phyloP scores from a whole-genome alignment of 2,888 invertebrate genomes.

The Hyposoter didymator region DNA sequence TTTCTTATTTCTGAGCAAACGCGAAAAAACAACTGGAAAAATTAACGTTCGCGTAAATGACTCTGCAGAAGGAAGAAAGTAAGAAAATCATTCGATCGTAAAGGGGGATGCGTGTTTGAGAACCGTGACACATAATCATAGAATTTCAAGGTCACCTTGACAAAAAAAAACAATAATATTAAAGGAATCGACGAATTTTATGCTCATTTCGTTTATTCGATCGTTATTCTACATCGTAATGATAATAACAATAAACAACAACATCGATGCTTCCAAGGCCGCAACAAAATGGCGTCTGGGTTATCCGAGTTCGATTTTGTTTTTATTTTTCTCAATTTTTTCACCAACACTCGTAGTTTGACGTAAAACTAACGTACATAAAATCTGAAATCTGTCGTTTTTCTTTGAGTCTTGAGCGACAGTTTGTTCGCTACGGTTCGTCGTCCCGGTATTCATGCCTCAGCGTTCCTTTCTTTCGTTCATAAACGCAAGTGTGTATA shows the following conservation, averaged over 20 bases:
- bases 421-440: slow-evolving; percentile 37
- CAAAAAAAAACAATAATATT: background rate
- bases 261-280: background rate
- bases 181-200: background rate
- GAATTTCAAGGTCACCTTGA: background rate
- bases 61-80: background rate
- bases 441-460: slow-evolving; percentile 31
- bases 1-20: background rate
- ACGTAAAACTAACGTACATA: background rate
- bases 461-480: slow-evolving; percentile 51
- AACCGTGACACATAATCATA: background rate
- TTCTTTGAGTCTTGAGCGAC: slow-evolving; percentile 3
- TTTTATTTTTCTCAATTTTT: background rate
- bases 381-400: slow-evolving; percentile 32
- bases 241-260: background rate
- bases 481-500: slow-evolving; percentile 5
- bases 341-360: background rate
- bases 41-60: background rate
- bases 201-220: background rate
- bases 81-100: background rate
- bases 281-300: background rate
- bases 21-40: background rate
- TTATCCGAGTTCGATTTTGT: background rate
- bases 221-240: background rate
- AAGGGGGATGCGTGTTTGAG: background rate